These are phyloP conservation scores for Ellobium chinense DNA, from an alignment of 2,888 invertebrate species.

Conservation along the genomic window DNA sequence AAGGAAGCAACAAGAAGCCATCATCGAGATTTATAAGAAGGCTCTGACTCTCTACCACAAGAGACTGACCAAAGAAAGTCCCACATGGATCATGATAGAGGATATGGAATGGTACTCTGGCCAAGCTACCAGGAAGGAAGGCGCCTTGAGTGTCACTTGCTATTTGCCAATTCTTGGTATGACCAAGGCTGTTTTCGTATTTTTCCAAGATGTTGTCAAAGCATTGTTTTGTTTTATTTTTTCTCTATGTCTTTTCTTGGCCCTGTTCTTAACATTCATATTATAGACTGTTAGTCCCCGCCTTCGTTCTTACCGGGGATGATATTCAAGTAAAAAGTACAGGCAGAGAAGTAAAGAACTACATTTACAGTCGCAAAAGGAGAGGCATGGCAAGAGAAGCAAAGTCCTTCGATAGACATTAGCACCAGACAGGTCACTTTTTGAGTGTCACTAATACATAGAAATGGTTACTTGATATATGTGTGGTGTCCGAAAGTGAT, in stretches of 20 bases:
- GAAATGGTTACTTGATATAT: no score
- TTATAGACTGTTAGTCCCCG: no score
- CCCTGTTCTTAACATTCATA: neutral
- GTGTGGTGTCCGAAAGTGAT: no score
- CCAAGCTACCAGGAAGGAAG: neutral
- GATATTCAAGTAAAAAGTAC: no score
- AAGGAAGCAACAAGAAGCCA: neutral
- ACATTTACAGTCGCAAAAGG: no score
- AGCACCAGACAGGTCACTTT: no score
- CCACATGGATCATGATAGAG: neutral
- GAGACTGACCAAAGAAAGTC: neutral
- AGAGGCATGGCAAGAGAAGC: no score
- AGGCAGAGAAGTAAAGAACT: no score
- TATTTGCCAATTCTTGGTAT: conserved; percentile 1
- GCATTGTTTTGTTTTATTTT: neutral
- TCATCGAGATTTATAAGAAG: conserved; percentile 28
- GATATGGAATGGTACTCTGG: neutral
- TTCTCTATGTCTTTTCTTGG: neutral
- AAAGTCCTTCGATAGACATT: no score
- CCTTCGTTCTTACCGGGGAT: no score
- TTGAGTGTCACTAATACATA: no score
- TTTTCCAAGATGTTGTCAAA: neutral
- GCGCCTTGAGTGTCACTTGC: neutral
- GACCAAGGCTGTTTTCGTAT: neutral
- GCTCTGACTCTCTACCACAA: neutral